Evolutionary conservation across 2,888 invertebrate species (phyloP).

Genomic region (Heliconius aoede): DNA sequence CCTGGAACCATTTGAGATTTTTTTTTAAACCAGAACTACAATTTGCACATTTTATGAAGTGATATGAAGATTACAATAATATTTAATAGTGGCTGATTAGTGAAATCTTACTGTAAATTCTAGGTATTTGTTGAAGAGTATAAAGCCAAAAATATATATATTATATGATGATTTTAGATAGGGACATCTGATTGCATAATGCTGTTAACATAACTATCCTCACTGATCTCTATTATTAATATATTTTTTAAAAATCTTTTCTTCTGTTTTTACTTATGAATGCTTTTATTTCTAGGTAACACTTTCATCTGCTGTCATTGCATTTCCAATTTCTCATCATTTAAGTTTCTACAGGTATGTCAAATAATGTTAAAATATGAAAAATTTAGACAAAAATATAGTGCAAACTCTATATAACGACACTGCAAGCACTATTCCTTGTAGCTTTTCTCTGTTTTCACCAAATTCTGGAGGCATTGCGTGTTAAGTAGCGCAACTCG

Average conservation of each 20-base stretch:
- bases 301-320: background rate
- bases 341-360: background rate
- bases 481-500: too few species aligned
- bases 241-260: background rate
- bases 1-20: too few species aligned
- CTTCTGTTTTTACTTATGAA: background rate
- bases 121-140: too few species aligned
- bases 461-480: too few species aligned
- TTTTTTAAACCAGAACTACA: too few species aligned
- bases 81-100: too few species aligned
- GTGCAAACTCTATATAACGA: background rate
- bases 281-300: background rate
- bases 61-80: too few species aligned
- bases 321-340: background rate
- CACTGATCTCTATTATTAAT: slow-evolving; percentile 55
- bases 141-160: background rate
- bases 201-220: slow-evolving; percentile 69
- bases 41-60: too few species aligned
- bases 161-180: slow-evolving; percentile 71
- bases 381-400: background rate
- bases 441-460: too few species aligned
- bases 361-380: background rate
- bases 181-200: slow-evolving; percentile 74
- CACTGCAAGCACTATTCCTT: background rate
- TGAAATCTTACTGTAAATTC: too few species aligned